These are phyloP conservation scores for Eptatretus atami DNA, from an alignment of 2,797 vertebrate genomes.

Conservation along the genomic window DNA sequence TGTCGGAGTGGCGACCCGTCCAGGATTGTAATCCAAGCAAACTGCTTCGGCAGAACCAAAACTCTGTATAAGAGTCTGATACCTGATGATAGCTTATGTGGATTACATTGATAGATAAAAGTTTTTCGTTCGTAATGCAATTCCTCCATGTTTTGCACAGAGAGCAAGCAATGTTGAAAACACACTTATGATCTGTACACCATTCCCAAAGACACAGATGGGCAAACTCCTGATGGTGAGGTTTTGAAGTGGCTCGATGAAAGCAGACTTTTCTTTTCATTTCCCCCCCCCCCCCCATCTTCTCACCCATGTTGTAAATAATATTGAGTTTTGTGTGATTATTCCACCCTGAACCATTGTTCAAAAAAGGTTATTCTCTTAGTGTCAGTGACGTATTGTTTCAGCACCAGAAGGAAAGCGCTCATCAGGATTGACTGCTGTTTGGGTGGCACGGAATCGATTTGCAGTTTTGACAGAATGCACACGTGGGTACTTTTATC, in stretches of 20 bases:
- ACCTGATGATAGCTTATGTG: no score
- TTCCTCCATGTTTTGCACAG: constrained; percentile 15
- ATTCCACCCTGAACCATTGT: no score
- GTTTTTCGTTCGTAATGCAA: not conserved
- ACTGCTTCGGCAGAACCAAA: no score
- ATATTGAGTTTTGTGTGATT: no score
- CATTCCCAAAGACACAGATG: constrained; percentile 64
- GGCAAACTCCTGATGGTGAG: constrained; percentile 69
- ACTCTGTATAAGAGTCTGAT: no score
- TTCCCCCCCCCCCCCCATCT: constrained; percentile 9
- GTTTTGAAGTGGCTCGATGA: constrained; percentile 4
- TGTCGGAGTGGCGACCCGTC: no score
- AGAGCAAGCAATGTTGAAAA: constrained; percentile 78
- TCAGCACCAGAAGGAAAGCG: constrained; percentile 74
- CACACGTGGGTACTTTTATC: constrained; percentile 31
- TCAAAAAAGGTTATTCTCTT: not conserved
- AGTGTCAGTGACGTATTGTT: not conserved
- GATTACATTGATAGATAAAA: not conserved
- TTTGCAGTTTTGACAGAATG: constrained; percentile 80
- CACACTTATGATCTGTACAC: constrained; percentile 78
- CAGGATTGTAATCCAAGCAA: no score
- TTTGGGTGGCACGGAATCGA: constrained; percentile 83
- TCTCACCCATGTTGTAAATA: constrained; percentile 8
- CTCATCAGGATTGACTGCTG: constrained; percentile 70
- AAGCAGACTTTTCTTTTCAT: constrained; percentile 9